Percentiles rank a stretch among this genome's conserved stretches.
Conservation (phyloP, 1,140 invertebrate species). For the Gerris buenoi region DNA sequence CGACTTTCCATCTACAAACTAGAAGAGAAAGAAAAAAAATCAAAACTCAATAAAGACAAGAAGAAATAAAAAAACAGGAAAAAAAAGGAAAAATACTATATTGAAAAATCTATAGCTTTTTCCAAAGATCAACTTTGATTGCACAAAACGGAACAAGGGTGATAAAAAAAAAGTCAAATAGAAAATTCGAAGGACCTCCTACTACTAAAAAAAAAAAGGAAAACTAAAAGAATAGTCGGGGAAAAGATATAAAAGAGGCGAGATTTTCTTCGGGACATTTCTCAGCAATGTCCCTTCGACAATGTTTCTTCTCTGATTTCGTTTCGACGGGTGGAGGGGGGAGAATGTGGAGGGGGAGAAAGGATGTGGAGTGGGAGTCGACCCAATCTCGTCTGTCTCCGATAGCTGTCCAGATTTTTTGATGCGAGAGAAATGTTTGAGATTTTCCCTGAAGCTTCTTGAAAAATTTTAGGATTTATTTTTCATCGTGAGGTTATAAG, state of each 20-base stretch:
- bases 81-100: not conserved
- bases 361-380: too few relatives aligned
- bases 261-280: not conserved
- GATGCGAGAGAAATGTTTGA: not conserved
- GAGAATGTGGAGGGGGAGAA: too few relatives aligned
- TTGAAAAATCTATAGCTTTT: not conserved
- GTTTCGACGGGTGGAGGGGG: too few relatives aligned
- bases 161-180: not conserved
- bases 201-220: not conserved
- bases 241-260: not conserved
- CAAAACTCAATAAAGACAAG: not conserved
- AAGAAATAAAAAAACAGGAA: not conserved
- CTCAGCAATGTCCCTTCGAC: not conserved
- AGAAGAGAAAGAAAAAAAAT: not conserved
- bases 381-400: not conserved
- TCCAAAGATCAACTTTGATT: not conserved
- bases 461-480: too few relatives aligned
- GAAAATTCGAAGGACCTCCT: too few relatives aligned
- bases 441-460: too few relatives aligned
- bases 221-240: not conserved
- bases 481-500: too few relatives aligned
- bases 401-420: not conserved
- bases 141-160: not conserved
- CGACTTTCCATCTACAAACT: not conserved
- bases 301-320: not conserved